Evolutionary conservation across 1,140 invertebrate species (phyloP).

Genomic region (Drosophila nannoptera): DNA sequence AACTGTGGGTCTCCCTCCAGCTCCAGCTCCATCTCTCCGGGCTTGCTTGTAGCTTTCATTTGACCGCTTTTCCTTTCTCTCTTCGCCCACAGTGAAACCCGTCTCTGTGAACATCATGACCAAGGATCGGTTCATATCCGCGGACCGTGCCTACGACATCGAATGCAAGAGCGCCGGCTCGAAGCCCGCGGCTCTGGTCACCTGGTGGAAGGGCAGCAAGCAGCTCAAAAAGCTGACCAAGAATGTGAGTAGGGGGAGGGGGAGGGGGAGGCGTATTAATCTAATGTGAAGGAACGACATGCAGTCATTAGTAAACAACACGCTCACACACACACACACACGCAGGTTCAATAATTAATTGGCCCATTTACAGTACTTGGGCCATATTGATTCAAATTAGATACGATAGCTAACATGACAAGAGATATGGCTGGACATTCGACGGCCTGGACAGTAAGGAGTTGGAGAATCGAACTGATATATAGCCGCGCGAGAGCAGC

Average conservation of each 20-base stretch:
- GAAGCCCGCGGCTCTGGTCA: conserved; percentile 88
- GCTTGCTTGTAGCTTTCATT: neutral
- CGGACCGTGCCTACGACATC: conserved; percentile 89
- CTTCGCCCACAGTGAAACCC: conserved; percentile 86
- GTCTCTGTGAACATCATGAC: conserved; percentile 88
- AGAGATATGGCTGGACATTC: neutral
- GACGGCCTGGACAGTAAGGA: neutral
- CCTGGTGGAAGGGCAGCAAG: conserved; percentile 91
- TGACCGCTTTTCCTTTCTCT: neutral
- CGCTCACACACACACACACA: too few species aligned
- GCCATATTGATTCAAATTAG: neutral
- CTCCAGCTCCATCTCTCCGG: too few species aligned
- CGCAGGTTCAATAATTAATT: conserved; percentile 7
- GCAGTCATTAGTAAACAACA: conserved; percentile 3
- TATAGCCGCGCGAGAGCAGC: too few species aligned
- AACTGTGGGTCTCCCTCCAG: conserved; percentile 93
- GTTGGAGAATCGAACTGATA: too few species aligned
- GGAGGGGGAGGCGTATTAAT: too few species aligned
- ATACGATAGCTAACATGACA: neutral
- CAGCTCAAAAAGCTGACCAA: conserved; percentile 88
- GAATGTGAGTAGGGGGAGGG: conserved; percentile 83
- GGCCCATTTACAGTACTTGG: neutral
- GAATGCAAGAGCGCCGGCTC: conserved; percentile 91
- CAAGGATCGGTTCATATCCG: conserved; percentile 88
- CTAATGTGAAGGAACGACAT: neutral